Evolutionary conservation across 2,797 vertebrate species (phyloP), one percentile per base, ranked within the genome.

Genomic region (Sebastolobus altivelis): DNA sequence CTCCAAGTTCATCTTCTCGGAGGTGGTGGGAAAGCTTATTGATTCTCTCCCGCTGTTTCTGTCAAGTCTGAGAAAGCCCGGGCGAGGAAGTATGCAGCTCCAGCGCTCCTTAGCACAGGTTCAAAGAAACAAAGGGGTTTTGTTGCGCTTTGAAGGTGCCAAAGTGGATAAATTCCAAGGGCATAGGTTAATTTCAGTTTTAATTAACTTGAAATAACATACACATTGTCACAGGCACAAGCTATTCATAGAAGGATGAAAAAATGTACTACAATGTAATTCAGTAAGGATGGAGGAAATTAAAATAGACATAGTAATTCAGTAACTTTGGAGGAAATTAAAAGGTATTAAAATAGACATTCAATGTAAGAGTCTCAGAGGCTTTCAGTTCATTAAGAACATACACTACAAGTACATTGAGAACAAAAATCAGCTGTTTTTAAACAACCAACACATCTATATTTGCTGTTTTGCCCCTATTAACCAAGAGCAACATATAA

Each of bases 31-130:
- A 81, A 75, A 91, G 87, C 59, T 60, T 94, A 96, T 96, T 74
- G 94, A 95, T 95, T 93, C 85, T 85, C 88, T 88, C 90, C 89
- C 61, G 85, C 90, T 93, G 92, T 62, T 89, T 89, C 82, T 88
- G 88, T 92, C 86, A 89, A 88, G 90, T 74, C 83, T 74, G 75
- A 82, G 83, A 91, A 88, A 90, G 83, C 88, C 80, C 8, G 3
- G 46, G 35, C 4, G 59, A 84, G 81, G 60, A 89, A 62, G 72
- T 70, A 43, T 75, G 83, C 77, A 74, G 80, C 81, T 65, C 72
- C n/a, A 80, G 55, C 55, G 37, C 68, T 84, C 65, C 33, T 86
- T 62, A 60, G 49, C 71, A 59, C 65, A 85, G 74, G 87, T 89
- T 91, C 82, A 87, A 87, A 88, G 81, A 81, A 87, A 88, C 16